Evolutionary conservation across 2,888 invertebrate genomes (phyloP).

Genomic region (Ceraclea dissimilis): DNA sequence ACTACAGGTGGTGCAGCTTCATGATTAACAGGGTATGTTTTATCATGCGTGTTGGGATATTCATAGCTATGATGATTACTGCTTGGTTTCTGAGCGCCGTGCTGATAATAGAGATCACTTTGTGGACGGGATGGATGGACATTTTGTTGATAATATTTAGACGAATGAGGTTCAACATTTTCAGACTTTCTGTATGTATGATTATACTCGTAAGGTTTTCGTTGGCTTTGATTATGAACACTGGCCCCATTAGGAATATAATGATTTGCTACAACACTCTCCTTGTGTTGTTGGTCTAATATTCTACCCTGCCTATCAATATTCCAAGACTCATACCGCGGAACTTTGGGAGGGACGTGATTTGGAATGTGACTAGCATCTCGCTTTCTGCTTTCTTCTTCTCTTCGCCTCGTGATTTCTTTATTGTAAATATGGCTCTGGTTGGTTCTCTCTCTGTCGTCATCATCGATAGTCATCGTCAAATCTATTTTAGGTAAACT

Average conservation of each 20-base stretch:
- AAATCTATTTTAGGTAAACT: conserved; percentile 44
- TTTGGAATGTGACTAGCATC: conserved; percentile 38
- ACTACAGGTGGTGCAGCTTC: not conserved
- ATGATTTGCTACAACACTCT: conserved; percentile 13
- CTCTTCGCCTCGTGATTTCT: conserved; percentile 34
- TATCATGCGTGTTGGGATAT: conserved; percentile 9
- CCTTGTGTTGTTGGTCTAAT: conserved; percentile 33
- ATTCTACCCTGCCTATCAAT: conserved; percentile 42
- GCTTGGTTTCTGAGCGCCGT: conserved; percentile 9
- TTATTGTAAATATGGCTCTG: conserved; percentile 38
- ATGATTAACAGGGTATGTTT: conserved; percentile 6
- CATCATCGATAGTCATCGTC: conserved; percentile 36
- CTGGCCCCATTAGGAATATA: conserved; percentile 22
- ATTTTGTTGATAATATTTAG: conserved; percentile 14
- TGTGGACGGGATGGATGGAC: conserved; percentile 18
- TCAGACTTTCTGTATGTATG: conserved; percentile 21
- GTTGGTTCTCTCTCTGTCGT: conserved; percentile 31
- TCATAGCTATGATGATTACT: conserved; percentile 16
- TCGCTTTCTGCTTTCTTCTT: conserved; percentile 32
- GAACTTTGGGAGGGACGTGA: conserved; percentile 47
- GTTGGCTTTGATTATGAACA: conserved; percentile 9
- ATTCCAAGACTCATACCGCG: conserved; percentile 43
- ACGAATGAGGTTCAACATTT: conserved; percentile 21
- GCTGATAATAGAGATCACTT: conserved; percentile 16
- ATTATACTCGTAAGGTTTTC: conserved; percentile 15